Base-by-base conservation (phyloP, 2,888 invertebrate species). In the Xestia xanthographa region DNA sequence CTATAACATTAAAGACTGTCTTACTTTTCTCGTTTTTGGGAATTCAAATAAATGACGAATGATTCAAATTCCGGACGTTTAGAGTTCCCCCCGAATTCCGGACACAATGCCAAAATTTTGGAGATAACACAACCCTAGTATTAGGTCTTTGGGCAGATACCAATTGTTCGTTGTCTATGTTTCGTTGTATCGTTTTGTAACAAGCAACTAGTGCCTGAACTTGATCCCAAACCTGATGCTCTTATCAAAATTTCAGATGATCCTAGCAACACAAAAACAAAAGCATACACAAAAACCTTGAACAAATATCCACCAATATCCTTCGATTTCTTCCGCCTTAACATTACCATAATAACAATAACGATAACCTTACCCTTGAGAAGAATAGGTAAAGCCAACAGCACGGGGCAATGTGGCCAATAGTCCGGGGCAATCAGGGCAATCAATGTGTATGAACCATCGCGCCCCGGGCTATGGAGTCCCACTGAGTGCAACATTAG, bases 371-470 rank as follows among this genome's bases (percentile, higher is more conserved):
- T 88, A 85, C 83, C 87, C 87, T 88, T 87, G 87, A 80, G 68
- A 56, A 65, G 34, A 65, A 72, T 83, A 67, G 77, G 72, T 66
- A 84, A 43, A 34, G 58, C 68, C 72, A 79, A 71, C 77, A 75
- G 41, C 58, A 60, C 29, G 38, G 69, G 63, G 65, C 56, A 43
- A 74, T 66, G 20, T 78, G 34, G 41, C 74, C 77, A 78, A 75
- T 76, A 72, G 62, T 65, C 45, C 29, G 66, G 74, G 38, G 76
- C 48, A 74, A 77, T 76, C 41, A 20, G 26, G 56, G 79, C 86
- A 91, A 90, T 88, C 86, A 84, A 88, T 90, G 87, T 81, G 87
- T 88, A 92, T 92, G 85, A 90, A 85, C 91, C 90, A 91, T 91
- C 90, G 80, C 87, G 72, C 90, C 80, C 85, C 89, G 72, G 86